phyloP scores from a whole-genome alignment of 2,888 invertebrate species.

The Ganaspis brasiliensis region DNA sequence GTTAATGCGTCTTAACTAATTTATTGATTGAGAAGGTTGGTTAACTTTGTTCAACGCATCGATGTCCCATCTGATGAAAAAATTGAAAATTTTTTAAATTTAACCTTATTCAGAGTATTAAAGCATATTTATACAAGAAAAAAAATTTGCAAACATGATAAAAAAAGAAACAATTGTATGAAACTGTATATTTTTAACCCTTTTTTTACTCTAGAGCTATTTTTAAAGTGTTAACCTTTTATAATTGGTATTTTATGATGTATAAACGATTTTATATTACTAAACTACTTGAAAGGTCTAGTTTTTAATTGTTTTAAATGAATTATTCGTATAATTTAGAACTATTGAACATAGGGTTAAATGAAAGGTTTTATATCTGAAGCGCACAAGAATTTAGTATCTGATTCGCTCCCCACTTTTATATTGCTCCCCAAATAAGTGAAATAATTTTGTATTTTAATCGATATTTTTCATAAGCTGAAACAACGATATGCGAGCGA shows the following conservation, averaged over 20 bases:
- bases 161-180: constrained; percentile 62
- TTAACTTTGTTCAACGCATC: too few relatives aligned
- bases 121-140: too few relatives aligned
- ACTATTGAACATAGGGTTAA: constrained; percentile 33
- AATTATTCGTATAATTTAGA: constrained; percentile 52
- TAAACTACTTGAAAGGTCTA: constrained; percentile 63
- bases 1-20: too few relatives aligned
- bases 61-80: too few relatives aligned
- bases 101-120: too few relatives aligned
- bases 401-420: not conserved
- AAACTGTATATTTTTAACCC: constrained; percentile 56
- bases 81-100: too few relatives aligned
- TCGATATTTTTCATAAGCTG: too few relatives aligned
- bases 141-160: not conserved
- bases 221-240: constrained; percentile 55
- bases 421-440: too few relatives aligned
- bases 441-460: too few relatives aligned
- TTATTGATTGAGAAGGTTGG: too few relatives aligned
- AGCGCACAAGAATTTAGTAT: not conserved
- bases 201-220: constrained; percentile 53
- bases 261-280: constrained; percentile 72
- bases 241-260: constrained; percentile 67
- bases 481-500: too few relatives aligned
- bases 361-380: not conserved
- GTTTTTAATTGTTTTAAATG: constrained; percentile 50